phyloP scores from a whole-genome alignment of 2,797 vertebrate genomes.

The Miichthys miiuy region DNA sequence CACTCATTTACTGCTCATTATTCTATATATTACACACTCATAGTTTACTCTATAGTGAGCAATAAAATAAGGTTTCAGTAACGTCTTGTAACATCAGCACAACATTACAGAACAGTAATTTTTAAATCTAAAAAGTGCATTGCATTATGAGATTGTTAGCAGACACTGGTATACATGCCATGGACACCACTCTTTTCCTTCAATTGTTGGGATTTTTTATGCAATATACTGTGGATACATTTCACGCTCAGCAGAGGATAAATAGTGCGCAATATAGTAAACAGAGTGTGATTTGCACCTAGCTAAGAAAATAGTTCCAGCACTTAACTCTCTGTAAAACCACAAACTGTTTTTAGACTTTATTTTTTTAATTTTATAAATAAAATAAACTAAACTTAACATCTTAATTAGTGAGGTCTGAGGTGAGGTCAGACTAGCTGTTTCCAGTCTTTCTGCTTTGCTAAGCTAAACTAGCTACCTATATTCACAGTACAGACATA shows the following conservation, averaged over 20 bases:
- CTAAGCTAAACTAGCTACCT: neutral
- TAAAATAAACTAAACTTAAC: neutral
- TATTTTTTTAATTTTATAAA: neutral
- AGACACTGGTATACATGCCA: neutral
- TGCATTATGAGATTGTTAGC: neutral
- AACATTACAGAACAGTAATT: neutral
- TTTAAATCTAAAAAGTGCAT: neutral
- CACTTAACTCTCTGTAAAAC: neutral
- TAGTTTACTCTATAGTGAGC: conserved; percentile 9
- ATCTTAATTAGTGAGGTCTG: neutral
- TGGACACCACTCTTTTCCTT: neutral
- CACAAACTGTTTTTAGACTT: no score
- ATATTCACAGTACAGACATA: neutral
- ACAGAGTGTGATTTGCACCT: neutral
- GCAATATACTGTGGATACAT: no score
- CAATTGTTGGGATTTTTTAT: neutral
- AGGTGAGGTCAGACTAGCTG: neutral
- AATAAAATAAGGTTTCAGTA: conserved; percentile 20
- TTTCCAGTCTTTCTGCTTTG: no score
- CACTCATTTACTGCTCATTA: conserved; percentile 7
- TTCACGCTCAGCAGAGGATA: no score
- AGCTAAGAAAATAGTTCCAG: neutral
- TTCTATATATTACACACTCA: neutral
- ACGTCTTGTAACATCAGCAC: neutral
- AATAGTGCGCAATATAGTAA: neutral